phyloP scores from a whole-genome alignment of 2,888 invertebrate genomes.

The Heliconius charithonia region DNA sequence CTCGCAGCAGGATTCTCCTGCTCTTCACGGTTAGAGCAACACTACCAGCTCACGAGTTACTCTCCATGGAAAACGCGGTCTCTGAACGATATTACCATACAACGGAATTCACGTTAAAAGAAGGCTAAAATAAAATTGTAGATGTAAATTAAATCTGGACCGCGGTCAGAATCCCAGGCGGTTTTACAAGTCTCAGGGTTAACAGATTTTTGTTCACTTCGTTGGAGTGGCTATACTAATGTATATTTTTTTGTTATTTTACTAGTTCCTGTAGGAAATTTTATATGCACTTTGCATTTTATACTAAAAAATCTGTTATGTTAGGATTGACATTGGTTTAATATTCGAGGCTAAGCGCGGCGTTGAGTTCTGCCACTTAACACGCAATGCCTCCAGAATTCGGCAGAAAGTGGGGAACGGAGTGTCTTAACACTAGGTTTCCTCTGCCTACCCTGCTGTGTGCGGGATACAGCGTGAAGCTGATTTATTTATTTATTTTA shows the following conservation, averaged over 20 bases:
- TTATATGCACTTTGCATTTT: not conserved
- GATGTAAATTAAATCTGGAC: constrained; percentile 61
- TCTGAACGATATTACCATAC: constrained; percentile 35
- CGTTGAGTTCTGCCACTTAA: no score
- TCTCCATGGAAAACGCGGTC: constrained; percentile 2
- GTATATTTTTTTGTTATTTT: constrained; percentile 3
- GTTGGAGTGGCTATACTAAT: constrained; percentile 41
- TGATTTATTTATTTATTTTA: no score
- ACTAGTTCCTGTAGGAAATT: not conserved
- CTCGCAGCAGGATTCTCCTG: constrained; percentile 30
- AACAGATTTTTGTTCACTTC: constrained; percentile 50
- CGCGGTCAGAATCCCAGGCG: constrained; percentile 55
- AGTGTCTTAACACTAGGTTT: no score
- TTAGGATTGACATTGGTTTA: no score
- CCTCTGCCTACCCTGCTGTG: no score
- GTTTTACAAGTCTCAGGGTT: constrained; percentile 48
- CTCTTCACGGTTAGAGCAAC: constrained; percentile 18
- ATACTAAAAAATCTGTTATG: not conserved
- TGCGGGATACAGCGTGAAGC: no score
- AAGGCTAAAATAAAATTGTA: constrained; percentile 46
- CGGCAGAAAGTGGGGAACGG: no score
- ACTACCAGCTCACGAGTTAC: constrained; percentile 7
- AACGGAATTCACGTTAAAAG: constrained; percentile 44
- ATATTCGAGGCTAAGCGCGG: no score
- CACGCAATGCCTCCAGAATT: no score